Evolutionary conservation across 2,113 vertebrate genomes (phyloP).

Genomic region (Bostrychus sinensis): DNA sequence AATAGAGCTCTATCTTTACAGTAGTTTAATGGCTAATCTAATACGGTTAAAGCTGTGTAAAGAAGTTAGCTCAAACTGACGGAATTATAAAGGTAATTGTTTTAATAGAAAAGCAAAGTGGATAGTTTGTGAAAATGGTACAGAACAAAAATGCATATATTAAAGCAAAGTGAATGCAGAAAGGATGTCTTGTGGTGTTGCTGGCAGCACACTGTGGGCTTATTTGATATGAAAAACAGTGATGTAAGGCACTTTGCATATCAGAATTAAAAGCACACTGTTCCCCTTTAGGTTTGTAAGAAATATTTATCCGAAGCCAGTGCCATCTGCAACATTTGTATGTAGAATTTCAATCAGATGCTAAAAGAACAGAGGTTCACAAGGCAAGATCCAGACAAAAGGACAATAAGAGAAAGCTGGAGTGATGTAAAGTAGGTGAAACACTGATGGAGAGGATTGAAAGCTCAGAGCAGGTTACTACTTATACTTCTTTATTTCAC

Average conservation of each 20-base stretch:
- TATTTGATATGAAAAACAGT: background rate
- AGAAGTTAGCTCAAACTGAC: slow-evolving; percentile 5
- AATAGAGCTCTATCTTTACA: slow-evolving; percentile 8
- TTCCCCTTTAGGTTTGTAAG: slow-evolving; percentile 14
- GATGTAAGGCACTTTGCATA: background rate
- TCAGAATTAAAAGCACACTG: slow-evolving; percentile 4
- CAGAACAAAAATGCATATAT: background rate
- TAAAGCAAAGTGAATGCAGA: background rate
- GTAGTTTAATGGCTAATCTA: slow-evolving; percentile 11
- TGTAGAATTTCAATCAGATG: slow-evolving; percentile 38
- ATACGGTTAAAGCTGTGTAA: background rate
- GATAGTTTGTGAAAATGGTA: background rate
- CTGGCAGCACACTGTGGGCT: background rate
- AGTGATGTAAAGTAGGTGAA: slow-evolving; percentile 39
- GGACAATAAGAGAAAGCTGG: background rate
- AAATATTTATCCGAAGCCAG: slow-evolving; percentile 24
- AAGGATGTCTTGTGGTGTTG: slow-evolving; percentile 10
- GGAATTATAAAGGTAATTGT: background rate
- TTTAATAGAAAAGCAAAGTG: background rate
- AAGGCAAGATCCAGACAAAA: slow-evolving; percentile 15
- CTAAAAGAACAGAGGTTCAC: slow-evolving; percentile 16
- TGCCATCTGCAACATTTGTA: slow-evolving; percentile 10
- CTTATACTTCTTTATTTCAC: too few species aligned
- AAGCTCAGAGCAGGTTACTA: too few species aligned
- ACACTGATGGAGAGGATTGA: background rate